phyloP scores from a whole-genome alignment of 2,797 vertebrate genomes.

The Helostoma temminkii region DNA sequence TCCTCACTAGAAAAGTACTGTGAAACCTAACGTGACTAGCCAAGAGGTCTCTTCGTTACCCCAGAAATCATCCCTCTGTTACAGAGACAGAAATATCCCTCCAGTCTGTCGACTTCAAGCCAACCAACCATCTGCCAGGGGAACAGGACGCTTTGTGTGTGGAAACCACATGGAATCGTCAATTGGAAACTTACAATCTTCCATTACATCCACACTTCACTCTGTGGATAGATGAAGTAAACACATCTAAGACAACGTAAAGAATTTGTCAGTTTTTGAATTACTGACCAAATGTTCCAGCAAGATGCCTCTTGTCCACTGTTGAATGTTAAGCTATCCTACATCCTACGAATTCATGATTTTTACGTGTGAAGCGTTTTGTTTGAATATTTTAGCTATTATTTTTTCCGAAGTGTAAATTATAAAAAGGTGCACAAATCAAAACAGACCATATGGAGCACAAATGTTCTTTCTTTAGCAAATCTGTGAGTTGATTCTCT shows the following conservation, averaged over 20 bases:
- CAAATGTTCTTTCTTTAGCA: not conserved
- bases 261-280: not conserved
- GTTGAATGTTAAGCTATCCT: not conserved
- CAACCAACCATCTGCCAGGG: constrained; percentile 50
- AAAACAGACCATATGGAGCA: not conserved
- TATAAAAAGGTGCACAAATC: too few relatives aligned
- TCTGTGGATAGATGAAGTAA: not conserved
- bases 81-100: constrained; percentile 21
- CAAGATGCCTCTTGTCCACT: not conserved
- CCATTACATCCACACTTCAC: not conserved
- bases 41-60: not conserved
- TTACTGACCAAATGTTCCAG: not conserved
- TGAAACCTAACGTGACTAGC: not conserved
- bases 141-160: too few relatives aligned
- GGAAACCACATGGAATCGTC: constrained; percentile 26
- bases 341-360: not conserved
- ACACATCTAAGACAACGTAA: not conserved
- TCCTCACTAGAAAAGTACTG: not conserved
- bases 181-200: not conserved
- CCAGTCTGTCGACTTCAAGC: constrained; percentile 17
- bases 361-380: not conserved
- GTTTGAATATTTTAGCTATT: not conserved
- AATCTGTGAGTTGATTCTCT: not conserved
- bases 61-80: constrained; percentile 17
- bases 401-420: not conserved